Percentiles rank a stretch among this genome's conserved stretches.
phyloP scores from a whole-genome alignment of 2,113 vertebrate species.

The Nerophis lumbriciformis region DNA sequence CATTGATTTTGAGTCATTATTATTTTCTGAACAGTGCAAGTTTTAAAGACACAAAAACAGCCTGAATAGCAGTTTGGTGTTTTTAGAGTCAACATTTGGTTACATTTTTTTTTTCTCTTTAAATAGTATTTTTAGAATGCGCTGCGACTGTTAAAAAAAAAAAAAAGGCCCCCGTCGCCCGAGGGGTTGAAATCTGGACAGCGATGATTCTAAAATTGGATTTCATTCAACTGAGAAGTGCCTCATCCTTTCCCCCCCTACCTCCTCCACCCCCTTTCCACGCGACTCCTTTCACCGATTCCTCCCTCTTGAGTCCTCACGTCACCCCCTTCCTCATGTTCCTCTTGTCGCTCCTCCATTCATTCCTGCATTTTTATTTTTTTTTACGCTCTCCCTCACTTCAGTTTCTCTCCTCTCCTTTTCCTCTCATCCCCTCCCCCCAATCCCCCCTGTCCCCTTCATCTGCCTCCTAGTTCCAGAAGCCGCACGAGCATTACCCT shows the following conservation, averaged over 20 bases:
- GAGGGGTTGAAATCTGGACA: not conserved
- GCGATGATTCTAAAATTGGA: constrained; percentile 16
- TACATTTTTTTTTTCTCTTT: no score
- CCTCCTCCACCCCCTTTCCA: not conserved
- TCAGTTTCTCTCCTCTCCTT: not conserved
- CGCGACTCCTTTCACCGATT: not conserved
- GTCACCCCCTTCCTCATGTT: not conserved
- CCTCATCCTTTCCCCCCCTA: constrained; percentile 2
- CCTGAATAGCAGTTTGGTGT: no score
- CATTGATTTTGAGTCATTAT: no score
- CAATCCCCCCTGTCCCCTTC: constrained; percentile 4
- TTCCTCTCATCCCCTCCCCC: not conserved
- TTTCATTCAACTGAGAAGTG: constrained; percentile 34
- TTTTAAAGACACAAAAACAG: no score
- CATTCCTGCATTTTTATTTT: not conserved
- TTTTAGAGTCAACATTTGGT: no score
- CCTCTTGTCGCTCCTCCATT: not conserved
- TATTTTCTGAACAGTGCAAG: no score
- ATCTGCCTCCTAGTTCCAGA: constrained; percentile 81
- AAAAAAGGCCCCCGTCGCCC: no score
- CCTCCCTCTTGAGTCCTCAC: not conserved
- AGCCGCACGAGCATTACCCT: constrained; percentile 94
- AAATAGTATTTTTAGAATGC: no score
- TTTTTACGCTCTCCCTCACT: not conserved
- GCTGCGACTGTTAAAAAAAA: no score